phyloP scores from a whole-genome alignment of 2,113 vertebrate genomes.

The Malurus alboscapulatus region DNA sequence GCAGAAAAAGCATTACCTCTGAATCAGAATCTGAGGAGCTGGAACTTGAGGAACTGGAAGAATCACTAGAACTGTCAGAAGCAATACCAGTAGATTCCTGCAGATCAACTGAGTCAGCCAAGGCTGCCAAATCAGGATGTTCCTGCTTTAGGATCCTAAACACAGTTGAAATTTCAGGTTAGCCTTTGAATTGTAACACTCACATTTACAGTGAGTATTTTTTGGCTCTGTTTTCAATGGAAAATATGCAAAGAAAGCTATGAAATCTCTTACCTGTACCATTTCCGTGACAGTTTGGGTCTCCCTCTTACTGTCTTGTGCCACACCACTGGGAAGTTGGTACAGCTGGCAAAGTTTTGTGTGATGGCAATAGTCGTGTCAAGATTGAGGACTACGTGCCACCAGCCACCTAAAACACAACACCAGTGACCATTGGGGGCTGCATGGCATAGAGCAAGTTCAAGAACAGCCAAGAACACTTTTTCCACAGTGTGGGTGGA shows the following conservation, averaged over 20 bases:
- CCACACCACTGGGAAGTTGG: slow-evolving; percentile 98
- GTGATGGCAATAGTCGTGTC: slow-evolving; percentile 95
- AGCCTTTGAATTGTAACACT: background rate
- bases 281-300: slow-evolving; percentile 95
- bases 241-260: background rate
- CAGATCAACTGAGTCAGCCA: slow-evolving; percentile 93
- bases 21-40: slow-evolving; percentile 92
- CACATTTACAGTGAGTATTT: background rate
- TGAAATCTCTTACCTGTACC: slow-evolving; percentile 88
- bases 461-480: background rate
- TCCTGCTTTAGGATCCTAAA: slow-evolving; percentile 88
- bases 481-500: background rate
- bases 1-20: slow-evolving; percentile 74
- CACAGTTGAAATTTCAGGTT: background rate
- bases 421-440: background rate
- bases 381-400: slow-evolving; percentile 96
- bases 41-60: slow-evolving; percentile 94
- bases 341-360: slow-evolving; percentile 96
- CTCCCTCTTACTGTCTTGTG: slow-evolving; percentile 97
- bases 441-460: background rate
- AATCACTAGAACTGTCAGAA: slow-evolving; percentile 96
- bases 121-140: slow-evolving; percentile 86
- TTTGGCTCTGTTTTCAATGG: background rate
- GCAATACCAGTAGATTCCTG: slow-evolving; percentile 97
- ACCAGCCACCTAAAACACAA: slow-evolving; percentile 90